Evolutionary conservation across 2,113 vertebrate genomes (phyloP), one percentile per base, ranked within the genome.

Genomic region (Brachionichthys hirsutus): DNA sequence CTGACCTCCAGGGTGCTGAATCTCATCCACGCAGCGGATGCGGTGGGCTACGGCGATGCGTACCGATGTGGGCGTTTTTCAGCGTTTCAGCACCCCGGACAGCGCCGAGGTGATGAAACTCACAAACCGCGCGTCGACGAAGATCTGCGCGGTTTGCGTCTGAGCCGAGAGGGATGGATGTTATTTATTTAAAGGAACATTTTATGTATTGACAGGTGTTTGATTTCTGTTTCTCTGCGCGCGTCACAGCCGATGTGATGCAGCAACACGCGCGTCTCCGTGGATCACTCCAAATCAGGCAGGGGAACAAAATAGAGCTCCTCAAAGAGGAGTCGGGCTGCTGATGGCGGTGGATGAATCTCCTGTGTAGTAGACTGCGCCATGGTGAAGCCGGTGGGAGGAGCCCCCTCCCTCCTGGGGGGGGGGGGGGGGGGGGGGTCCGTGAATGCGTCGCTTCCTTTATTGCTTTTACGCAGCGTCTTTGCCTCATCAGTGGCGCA

Each of bases 61-160:
- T 60, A 58, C 62, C 73, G 53, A 49, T 71, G 86, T 87, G 90
- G 86, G 89, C 87, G 90, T 87, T 87, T 87, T 87, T 88, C 85
- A 48, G 49, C 13, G 49, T 65, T 84, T 88, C 88, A 78, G 91
- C 66, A 70, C 88, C 86, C 60, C 49, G 87, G 72, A 90, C 80
- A 93, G 88, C 77, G 17, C 72, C 8, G 13, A 24, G 12, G 43
- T 47, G 47, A 30, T 20, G 43, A 34, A 10, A 3, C 3, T 6
- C 20, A 7, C 51, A 35, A 14, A 14, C 36, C 18, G 16, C 49
- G 36, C 18, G 38, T 8, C 30, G 1, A 22, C 3, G 14, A 14
- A 19, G 12, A 17, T 6, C 12, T 13, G 2, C 11, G 12, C 36
- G 38, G n/a, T 4, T n/a, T 13, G 16, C 30, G 13, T 35, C 15